A percentile compares a stretch with the other conserved stretches of the same genome.
phyloP scores from a whole-genome alignment of 2,113 vertebrate species.

The Lanius ludovicianus region DNA sequence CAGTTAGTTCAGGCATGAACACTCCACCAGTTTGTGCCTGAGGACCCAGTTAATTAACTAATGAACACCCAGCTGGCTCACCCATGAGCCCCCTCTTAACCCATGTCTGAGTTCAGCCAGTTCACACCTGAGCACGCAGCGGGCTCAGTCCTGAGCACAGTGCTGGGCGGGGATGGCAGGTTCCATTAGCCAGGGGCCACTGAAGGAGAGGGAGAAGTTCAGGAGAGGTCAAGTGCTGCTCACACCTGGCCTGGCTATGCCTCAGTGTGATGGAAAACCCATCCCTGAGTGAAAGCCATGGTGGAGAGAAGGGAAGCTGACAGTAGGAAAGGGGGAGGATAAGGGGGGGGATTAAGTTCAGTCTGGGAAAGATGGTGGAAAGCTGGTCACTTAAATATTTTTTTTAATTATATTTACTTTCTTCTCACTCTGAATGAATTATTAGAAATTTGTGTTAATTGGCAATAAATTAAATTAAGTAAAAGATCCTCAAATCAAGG shows the following conservation, averaged over 20 bases:
- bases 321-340: neutral
- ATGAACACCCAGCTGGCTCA: neutral
- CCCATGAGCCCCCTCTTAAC: neutral
- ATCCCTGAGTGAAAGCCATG: fast-evolving
- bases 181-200: neutral
- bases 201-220: neutral
- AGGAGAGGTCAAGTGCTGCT: neutral
- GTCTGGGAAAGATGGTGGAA: neutral
- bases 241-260: neutral
- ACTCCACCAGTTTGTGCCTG: neutral
- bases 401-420: neutral
- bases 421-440: neutral
- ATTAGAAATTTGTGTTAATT: neutral
- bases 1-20: neutral
- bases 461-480: neutral
- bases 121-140: neutral
- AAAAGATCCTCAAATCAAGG: neutral
- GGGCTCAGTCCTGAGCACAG: neutral
- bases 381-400: neutral
- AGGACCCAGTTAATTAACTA: neutral
- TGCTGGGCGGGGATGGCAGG: neutral
- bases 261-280: neutral
- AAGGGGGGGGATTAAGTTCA: neutral
- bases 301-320: neutral
- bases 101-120: neutral